Evolutionary conservation across 2,888 invertebrate genomes (phyloP), one percentile per base, ranked within the genome.

Genomic region (Lasioglossum oenotherae): DNA sequence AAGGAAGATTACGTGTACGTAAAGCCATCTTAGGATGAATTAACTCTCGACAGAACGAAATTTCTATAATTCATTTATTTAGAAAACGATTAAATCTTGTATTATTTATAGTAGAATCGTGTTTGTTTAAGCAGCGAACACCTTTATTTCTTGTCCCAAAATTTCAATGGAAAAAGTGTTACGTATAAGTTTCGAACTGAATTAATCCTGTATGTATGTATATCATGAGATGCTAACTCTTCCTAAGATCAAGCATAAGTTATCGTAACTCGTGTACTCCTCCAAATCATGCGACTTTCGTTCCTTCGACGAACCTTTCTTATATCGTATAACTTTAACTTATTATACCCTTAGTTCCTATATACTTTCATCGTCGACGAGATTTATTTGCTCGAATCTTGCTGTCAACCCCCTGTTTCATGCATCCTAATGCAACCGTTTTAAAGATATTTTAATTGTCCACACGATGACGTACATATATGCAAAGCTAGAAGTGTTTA

Each of bases 341-440:
- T 85, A 44, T 75, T 74, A 41, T 81, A 78, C 74, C 31, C 87
- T 89, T 89, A 89, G 74, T 60, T 16, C 16, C 87, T 89, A 89
- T 38, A 67, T 89, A 89, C 89, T 89, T 89, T 89, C 89, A 89
- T 81, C 84, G 69, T 86, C 74, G 75, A 71, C 75, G 80, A 80
- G 82, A 84, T 82, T 82, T 77, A 79, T 78, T 74, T 80, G 31
- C 60, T 78, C 46, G 72, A 53, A 12, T 53, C 53, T 81, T 49
- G 31, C 79, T 19, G 69, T 73, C 72, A 72, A 80, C 69, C 72
- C 79, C 71, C 72, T 69, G 84, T 35, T 76, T 84, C 46, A n/a
- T 64, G 31, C 35, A 74, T 16, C 53, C 23, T 23, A 23, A 69
- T 4, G 53, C 60, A 78, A 19, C 19, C n/a, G 8, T 64, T 64